A percentile compares a stretch with the other conserved stretches of the same genome.
These are phyloP conservation scores for Brachypalpus laphriformis DNA, from an alignment of 2,888 invertebrate species.

Conservation along the genomic window DNA sequence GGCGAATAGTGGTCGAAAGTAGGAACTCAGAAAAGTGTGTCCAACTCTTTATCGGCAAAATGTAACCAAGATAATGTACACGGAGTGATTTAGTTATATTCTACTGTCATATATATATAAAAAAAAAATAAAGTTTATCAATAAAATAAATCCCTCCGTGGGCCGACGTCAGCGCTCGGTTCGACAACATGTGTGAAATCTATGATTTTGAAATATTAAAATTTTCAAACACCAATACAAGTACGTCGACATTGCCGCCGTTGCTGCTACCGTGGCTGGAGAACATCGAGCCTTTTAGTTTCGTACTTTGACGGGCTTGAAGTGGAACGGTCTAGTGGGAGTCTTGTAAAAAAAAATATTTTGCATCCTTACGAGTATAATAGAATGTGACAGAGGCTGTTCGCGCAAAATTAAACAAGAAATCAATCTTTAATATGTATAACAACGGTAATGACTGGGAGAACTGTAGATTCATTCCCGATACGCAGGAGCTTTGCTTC, in stretches of 20 bases:
- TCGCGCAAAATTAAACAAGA: background rate
- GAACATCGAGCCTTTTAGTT: conserved; percentile 35
- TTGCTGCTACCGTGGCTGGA: background rate
- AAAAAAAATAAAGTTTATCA: conserved; percentile 4
- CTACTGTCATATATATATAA: conserved; percentile 20
- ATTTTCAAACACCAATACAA: conserved; percentile 44
- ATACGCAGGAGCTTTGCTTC: conserved; percentile 48
- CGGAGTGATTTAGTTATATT: conserved; percentile 32
- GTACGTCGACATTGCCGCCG: background rate
- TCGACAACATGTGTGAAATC: conserved; percentile 49
- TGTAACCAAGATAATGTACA: conserved; percentile 53
- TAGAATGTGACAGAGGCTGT: background rate
- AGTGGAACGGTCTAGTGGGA: conserved; percentile 49
- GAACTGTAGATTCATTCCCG: conserved; percentile 24
- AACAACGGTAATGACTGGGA: conserved; percentile 54
- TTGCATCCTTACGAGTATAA: background rate
- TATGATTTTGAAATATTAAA: conserved; percentile 54
- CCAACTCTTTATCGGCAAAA: conserved; percentile 43
- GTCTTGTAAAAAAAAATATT: background rate
- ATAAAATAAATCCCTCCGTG: conserved; percentile 48
- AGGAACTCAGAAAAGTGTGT: background rate
- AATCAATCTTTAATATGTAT: conserved; percentile 23
- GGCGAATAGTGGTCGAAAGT: background rate
- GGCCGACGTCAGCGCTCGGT: conserved; percentile 4
- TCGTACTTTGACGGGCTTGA: conserved; percentile 45